A percentile compares a stretch with the other conserved stretches of the same genome.
Conservation (phyloP, 2,797 vertebrate genomes). For the Orestias chungarensis region DNA sequence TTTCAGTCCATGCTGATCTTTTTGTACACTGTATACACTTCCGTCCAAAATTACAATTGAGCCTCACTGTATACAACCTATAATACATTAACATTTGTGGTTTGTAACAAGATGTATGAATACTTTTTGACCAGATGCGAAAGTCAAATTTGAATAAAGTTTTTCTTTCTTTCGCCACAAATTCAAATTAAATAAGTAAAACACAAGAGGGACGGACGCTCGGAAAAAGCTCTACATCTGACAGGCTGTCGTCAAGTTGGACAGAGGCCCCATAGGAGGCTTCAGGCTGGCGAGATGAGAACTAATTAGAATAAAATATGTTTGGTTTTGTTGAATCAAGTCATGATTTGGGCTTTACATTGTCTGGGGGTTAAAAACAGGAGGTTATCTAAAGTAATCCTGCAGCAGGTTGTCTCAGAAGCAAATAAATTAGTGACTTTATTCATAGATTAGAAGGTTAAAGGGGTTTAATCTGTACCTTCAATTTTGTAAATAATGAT, state of each 20-base stretch:
- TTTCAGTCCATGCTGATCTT: not conserved
- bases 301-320: not conserved
- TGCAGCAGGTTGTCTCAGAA: not conserved
- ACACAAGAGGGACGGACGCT: not conserved
- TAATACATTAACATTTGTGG: not conserved
- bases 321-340: not conserved
- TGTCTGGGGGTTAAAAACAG: not conserved
- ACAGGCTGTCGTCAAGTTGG: not conserved
- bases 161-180: not conserved
- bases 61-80: not conserved
- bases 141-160: not conserved
- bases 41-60: not conserved
- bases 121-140: not conserved
- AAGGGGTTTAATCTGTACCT: too few relatives aligned
- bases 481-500: constrained; percentile 3
- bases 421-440: not conserved
- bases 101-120: not conserved
- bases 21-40: not conserved
- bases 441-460: not conserved
- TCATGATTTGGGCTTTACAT: not conserved
- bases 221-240: constrained; percentile 2
- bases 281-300: not conserved
- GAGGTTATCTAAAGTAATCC: not conserved
- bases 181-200: not conserved
- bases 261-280: not conserved